phyloP scores from a whole-genome alignment of 2,797 vertebrate genomes.

The Ptychadena robeensis region DNA sequence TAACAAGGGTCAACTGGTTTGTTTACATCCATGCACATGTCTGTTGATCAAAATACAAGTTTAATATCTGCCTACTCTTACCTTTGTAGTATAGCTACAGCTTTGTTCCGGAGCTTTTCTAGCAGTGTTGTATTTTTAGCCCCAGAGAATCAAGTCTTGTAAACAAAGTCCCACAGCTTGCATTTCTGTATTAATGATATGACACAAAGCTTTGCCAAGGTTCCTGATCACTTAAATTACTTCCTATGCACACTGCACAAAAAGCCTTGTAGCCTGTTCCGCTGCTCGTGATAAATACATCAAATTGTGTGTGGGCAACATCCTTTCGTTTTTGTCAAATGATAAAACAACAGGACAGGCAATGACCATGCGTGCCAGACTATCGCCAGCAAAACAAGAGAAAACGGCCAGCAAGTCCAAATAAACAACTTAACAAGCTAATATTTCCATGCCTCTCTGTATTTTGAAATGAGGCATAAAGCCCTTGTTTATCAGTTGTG shows the following conservation, averaged over 20 bases:
- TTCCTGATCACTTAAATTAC: not conserved
- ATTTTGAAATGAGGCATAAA: not conserved
- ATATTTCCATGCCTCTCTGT: not conserved
- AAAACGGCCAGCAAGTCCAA: not conserved
- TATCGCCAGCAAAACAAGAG: not conserved
- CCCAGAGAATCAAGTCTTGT: not conserved
- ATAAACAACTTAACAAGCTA: not conserved
- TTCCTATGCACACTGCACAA: not conserved
- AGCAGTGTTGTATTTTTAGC: not conserved
- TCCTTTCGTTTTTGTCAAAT: not conserved
- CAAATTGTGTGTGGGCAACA: not conserved
- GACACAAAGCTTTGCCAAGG: not conserved
- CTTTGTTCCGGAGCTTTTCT: not conserved
- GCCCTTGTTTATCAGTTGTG: not conserved
- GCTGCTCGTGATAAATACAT: not conserved
- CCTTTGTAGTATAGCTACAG: not conserved
- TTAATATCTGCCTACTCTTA: too few relatives aligned
- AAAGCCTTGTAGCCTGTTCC: not conserved
- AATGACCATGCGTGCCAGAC: not conserved
- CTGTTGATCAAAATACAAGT: too few relatives aligned
- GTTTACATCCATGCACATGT: too few relatives aligned
- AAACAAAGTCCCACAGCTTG: not conserved
- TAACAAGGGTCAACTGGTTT: too few relatives aligned
- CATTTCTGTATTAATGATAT: not conserved
- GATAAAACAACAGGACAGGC: not conserved